These are phyloP conservation scores for Zoanthus sansibaricus DNA, from an alignment of 92 coral and sea anemone genomes.

Conservation along the genomic window DNA sequence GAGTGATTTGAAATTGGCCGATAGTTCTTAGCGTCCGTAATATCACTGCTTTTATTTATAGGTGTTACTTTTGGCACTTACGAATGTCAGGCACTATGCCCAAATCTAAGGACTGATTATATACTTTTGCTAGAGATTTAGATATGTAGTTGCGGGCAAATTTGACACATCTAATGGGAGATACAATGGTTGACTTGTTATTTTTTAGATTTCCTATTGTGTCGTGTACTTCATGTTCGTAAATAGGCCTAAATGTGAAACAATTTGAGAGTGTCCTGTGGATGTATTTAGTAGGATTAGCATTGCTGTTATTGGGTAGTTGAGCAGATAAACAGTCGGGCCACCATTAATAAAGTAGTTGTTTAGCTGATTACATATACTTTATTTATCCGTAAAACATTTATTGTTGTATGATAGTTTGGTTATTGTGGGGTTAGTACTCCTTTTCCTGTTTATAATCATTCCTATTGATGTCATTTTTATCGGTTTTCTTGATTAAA, in stretches of 20 bases:
- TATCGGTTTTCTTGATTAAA: constrained; percentile 17
- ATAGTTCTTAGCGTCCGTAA: constrained; percentile 23
- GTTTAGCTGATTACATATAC: constrained; percentile 47
- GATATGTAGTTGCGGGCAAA: constrained; percentile 14
- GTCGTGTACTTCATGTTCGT: constrained; percentile 24
- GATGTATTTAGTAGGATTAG: constrained; percentile 38
- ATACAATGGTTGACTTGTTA: constrained; percentile 26
- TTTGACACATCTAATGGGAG: constrained; percentile 21
- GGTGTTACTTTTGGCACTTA: constrained; percentile 43
- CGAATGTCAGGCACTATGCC: constrained; percentile 32
- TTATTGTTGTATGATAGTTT: constrained; percentile 48
- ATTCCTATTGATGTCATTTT: constrained; percentile 50
- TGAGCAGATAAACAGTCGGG: constrained; percentile 44
- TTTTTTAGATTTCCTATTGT: constrained; percentile 16
- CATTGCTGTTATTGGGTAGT: constrained; percentile 40
- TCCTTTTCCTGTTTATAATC: constrained; percentile 32
- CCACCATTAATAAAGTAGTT: constrained; percentile 40
- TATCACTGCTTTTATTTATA: constrained; percentile 31
- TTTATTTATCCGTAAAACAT: constrained; percentile 45
- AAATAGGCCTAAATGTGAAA: constrained; percentile 29
- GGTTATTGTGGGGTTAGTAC: constrained; percentile 38
- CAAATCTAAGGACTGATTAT: constrained; percentile 21
- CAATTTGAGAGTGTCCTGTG: constrained; percentile 42
- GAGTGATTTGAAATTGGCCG: constrained; percentile 36
- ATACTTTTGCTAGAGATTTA: constrained; percentile 22